A percentile compares a stretch with the other conserved stretches of the same genome.
Evolutionary conservation across 1,140 invertebrate genomes (phyloP).

Genomic region (Drosophila hydei): DNA sequence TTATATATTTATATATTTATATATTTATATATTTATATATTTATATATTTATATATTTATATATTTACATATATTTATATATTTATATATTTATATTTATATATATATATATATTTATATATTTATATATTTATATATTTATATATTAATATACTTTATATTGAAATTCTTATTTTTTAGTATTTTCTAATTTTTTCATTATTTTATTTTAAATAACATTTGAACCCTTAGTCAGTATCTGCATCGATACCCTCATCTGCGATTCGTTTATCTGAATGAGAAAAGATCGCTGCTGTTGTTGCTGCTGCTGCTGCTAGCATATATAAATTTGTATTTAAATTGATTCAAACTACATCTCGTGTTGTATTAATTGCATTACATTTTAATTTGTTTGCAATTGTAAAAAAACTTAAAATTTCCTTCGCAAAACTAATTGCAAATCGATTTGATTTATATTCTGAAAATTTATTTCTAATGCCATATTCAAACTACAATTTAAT

Average conservation of each 20-base stretch:
- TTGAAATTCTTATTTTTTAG: too few species aligned
- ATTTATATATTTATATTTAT: too few species aligned
- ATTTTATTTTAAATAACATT: too few species aligned
- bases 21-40: too few species aligned
- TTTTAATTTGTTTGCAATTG: background rate
- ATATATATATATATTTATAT: too few species aligned
- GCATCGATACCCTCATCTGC: background rate
- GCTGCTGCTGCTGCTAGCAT: background rate
- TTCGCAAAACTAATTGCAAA: slow-evolving; percentile 1
- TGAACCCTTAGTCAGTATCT: too few species aligned
- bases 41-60: too few species aligned
- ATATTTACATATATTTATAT: too few species aligned
- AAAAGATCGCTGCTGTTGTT: background rate
- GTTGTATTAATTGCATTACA: slow-evolving; percentile 1
- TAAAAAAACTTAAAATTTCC: background rate
- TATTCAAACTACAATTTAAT: background rate
- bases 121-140: too few species aligned
- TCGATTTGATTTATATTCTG: background rate
- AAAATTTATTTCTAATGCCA: background rate
- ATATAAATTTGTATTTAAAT: background rate
- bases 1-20: too few species aligned
- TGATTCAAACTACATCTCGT: background rate
- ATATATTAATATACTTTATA: too few species aligned
- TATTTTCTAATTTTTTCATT: too few species aligned
- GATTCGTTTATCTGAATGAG: background rate